Evolutionary conservation across 2,797 vertebrate species (phyloP).

Genomic region (Amphiprion clarkii): DNA sequence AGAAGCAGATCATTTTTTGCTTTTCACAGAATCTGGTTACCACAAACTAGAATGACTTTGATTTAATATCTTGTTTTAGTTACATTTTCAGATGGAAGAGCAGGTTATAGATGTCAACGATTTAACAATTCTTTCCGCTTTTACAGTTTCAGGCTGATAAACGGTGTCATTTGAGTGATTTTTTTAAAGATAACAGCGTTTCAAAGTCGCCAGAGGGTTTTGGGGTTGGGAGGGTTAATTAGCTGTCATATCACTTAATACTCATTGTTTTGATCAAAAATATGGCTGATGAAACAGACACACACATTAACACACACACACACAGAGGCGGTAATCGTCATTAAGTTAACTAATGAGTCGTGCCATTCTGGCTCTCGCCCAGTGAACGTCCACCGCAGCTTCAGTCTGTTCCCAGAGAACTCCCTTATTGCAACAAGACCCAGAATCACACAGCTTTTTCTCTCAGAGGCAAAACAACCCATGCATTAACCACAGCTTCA

Average conservation of each 20-base stretch:
- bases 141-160: too few relatives aligned
- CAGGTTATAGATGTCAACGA: too few relatives aligned
- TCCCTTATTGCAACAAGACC: neutral
- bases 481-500: constrained; percentile 70
- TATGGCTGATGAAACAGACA: constrained; percentile 6
- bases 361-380: constrained; percentile 38
- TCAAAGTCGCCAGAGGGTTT: too few relatives aligned
- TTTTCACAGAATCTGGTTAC: too few relatives aligned
- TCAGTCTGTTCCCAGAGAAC: constrained; percentile 26
- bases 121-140: too few relatives aligned
- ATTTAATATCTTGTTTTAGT: too few relatives aligned
- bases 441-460: constrained; percentile 41
- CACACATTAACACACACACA: constrained; percentile 10
- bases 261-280: constrained; percentile 38
- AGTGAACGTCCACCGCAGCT: constrained; percentile 48
- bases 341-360: constrained; percentile 64
- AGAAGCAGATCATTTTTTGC: too few relatives aligned
- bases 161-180: too few relatives aligned
- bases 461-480: constrained; percentile 58
- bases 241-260: constrained; percentile 25
- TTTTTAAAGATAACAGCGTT: too few relatives aligned
- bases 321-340: constrained; percentile 16
- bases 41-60: too few relatives aligned
- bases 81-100: too few relatives aligned
- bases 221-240: neutral